These are phyloP conservation scores for Danaus plexippus DNA, from an alignment of 1,140 invertebrate species.

Conservation along the genomic window DNA sequence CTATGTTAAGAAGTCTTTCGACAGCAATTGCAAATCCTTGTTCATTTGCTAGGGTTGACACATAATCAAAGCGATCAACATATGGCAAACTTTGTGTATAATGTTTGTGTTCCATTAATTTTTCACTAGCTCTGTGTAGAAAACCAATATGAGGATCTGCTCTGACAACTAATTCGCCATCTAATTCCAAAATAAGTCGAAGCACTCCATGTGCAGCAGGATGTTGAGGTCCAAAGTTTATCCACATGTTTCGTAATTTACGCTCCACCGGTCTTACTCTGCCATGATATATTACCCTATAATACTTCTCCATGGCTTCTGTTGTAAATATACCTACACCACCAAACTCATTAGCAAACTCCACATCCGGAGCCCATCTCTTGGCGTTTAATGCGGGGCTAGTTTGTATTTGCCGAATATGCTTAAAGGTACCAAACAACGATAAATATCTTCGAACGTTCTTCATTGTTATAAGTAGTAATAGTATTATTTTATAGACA, in stretches of 20 bases:
- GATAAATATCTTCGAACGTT: constrained; percentile 10
- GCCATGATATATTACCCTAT: constrained; percentile 41
- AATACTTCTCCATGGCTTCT: constrained; percentile 40
- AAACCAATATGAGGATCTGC: constrained; percentile 97
- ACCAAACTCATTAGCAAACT: constrained; percentile 74
- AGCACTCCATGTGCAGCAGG: constrained; percentile 99
- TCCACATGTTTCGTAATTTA: constrained; percentile 83
- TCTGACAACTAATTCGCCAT: constrained; percentile 91
- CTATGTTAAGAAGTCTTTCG: constrained; percentile 97
- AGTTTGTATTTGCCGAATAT: constrained; percentile 23
- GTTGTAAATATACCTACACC: constrained; percentile 74
- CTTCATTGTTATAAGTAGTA: too few species aligned
- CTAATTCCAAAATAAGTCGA: constrained; percentile 93
- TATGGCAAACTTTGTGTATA: constrained; percentile 97
- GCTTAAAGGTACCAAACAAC: neutral
- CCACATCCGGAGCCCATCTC: constrained; percentile 59
- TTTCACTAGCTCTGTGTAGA: constrained; percentile 97
- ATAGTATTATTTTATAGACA: too few species aligned
- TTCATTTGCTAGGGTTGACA: constrained; percentile 99
- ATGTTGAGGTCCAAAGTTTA: constrained; percentile 99
- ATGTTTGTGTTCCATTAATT: constrained; percentile 98
- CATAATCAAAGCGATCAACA: constrained; percentile 98
- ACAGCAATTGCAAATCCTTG: constrained; percentile 95
- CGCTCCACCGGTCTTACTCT: constrained; percentile 72
- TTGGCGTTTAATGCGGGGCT: constrained; percentile 30